Evolutionary conservation across 2,888 invertebrate genomes (phyloP).

Genomic region (Myopa tessellatipennis): DNA sequence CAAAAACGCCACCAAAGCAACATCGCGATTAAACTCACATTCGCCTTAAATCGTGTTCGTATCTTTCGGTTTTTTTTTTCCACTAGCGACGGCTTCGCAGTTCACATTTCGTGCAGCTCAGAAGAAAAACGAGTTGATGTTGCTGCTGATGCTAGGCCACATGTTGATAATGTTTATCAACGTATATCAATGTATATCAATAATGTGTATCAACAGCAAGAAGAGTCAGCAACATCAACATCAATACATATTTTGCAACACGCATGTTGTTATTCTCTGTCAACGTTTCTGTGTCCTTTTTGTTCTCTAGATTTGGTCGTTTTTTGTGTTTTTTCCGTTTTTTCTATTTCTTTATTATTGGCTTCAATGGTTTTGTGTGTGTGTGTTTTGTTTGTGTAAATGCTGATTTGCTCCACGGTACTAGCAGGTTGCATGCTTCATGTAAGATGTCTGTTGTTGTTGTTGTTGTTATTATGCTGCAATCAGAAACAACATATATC

Average conservation of each 20-base stretch:
- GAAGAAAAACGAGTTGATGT: no score
- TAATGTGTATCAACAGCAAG: conserved; percentile 17
- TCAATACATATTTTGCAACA: conserved; percentile 7
- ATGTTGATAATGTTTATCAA: conserved; percentile 4
- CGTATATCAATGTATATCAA: neutral
- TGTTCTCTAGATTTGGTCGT: neutral
- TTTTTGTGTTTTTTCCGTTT: neutral
- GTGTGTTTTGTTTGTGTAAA: neutral
- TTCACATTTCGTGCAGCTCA: neutral
- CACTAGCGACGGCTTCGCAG: neutral
- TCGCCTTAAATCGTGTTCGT: conserved; percentile 4
- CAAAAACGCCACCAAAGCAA: neutral
- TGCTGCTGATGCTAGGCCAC: no score
- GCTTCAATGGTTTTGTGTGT: no score
- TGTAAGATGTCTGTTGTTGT: conserved; percentile 5
- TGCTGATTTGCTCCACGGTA: conserved; percentile 23
- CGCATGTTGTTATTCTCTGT: neutral
- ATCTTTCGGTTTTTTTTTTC: no score
- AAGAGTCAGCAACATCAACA: conserved; percentile 31
- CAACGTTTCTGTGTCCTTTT: neutral
- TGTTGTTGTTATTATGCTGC: neutral
- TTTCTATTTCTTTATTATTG: no score
- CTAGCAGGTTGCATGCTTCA: conserved; percentile 11
- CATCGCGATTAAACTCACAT: no score
- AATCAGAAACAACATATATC: neutral